These are phyloP conservation scores for Casuarius casuarius DNA, from an alignment of 2,113 vertebrate genomes.

Conservation along the genomic window DNA sequence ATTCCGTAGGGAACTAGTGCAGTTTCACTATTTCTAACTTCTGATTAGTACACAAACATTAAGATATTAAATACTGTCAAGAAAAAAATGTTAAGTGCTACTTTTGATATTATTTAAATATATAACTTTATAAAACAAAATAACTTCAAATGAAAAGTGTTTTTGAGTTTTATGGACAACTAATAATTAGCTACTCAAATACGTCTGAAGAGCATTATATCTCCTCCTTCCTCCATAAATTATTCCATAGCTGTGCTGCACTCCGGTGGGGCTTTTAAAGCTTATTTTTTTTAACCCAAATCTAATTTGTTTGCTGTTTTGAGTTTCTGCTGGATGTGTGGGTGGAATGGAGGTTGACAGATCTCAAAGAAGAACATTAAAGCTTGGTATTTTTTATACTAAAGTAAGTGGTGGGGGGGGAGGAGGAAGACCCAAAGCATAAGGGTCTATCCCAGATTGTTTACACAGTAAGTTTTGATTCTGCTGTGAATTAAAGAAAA, in stretches of 20 bases:
- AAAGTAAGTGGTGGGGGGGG: accelerated
- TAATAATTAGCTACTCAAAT: conserved; percentile 30
- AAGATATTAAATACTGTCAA: not conserved
- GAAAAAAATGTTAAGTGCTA: not conserved
- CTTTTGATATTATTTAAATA: not conserved
- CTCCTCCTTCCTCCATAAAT: not conserved
- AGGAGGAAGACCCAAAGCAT: not conserved
- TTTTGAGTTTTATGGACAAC: not conserved
- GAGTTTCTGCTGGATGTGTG: not conserved
- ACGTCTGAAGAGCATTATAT: not conserved
- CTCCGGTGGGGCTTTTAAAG: not conserved
- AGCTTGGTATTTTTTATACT: not conserved
- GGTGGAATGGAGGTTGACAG: not conserved
- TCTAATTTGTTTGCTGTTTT: not conserved
- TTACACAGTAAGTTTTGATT: not conserved
- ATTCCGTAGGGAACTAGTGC: not conserved
- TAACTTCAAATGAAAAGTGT: not conserved
- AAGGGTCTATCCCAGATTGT: not conserved
- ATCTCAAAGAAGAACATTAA: not conserved
- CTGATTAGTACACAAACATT: conserved; percentile 3
- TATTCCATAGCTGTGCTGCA: not conserved
- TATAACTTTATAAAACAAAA: conserved; percentile 4
- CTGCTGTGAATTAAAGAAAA: not conserved
- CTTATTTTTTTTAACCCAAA: not conserved
- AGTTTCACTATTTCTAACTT: not conserved